Evolutionary conservation across 2,113 vertebrate species (phyloP).

Genomic region (Passer domesticus): DNA sequence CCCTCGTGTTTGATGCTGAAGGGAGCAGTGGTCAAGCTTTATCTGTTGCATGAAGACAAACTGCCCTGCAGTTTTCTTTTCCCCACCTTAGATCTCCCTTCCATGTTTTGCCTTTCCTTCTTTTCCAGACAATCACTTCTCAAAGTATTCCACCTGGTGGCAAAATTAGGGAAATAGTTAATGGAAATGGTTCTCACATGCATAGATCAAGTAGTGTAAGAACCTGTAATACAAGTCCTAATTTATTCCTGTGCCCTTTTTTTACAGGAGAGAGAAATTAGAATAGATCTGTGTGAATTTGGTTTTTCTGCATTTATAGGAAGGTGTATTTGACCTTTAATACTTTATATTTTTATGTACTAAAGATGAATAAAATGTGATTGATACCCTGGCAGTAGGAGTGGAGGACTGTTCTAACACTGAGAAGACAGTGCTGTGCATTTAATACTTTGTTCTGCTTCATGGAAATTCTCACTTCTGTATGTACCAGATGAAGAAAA

Average conservation of each 20-base stretch:
- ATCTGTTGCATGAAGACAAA: not conserved
- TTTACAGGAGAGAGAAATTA: not conserved
- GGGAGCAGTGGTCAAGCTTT: not conserved
- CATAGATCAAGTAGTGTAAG: not conserved
- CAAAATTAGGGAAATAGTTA: slow-evolving; percentile 10
- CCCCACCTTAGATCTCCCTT: not conserved
- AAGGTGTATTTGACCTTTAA: not conserved
- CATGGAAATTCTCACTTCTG: not conserved
- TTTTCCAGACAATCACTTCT: not conserved
- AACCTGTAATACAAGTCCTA: not conserved
- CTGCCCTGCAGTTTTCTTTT: not conserved
- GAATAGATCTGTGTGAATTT: not conserved
- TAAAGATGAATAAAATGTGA: not conserved
- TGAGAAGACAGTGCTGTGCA: not conserved
- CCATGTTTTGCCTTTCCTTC: not conserved
- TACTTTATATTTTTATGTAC: not conserved
- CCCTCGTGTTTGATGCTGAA: not conserved
- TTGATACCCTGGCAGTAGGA: not conserved
- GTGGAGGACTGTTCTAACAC: not conserved
- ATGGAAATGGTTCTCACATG: not conserved
- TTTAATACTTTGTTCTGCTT: not conserved
- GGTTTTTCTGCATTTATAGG: not conserved
- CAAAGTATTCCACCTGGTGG: slow-evolving; percentile 52
- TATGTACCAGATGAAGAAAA: not conserved
- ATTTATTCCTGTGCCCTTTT: not conserved